These are phyloP conservation scores for Trachemys scripta DNA, from an alignment of 2,113 vertebrate species.

Conservation along the genomic window DNA sequence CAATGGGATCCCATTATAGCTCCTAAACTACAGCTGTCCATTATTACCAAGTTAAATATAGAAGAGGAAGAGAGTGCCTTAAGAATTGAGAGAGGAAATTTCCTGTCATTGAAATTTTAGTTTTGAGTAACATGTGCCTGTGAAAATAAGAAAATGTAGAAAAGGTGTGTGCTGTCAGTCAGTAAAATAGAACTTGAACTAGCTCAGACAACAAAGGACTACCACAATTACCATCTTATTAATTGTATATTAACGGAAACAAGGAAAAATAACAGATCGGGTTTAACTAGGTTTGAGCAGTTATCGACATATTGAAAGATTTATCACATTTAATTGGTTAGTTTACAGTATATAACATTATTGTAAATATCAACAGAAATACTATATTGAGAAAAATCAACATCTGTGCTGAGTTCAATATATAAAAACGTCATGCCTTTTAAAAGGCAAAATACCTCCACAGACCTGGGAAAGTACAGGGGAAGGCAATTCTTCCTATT, in stretches of 20 bases:
- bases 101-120: background rate
- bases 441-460: background rate
- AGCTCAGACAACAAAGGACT: background rate
- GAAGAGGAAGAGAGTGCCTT: background rate
- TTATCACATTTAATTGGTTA: background rate
- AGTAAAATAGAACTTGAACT: background rate
- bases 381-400: background rate
- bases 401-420: background rate
- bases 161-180: background rate
- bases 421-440: background rate
- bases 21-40: background rate
- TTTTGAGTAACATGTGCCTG: background rate
- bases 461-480: background rate
- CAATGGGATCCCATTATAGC: background rate
- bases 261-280: accelerated
- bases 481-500: background rate
- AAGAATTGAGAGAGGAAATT: background rate
- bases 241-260: background rate
- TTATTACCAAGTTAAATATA: background rate
- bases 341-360: background rate
- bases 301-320: background rate
- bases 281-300: background rate
- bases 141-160: background rate
- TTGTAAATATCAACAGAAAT: background rate
- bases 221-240: background rate